These are phyloP conservation scores for Hypomesus transpacificus DNA, from an alignment of 2,113 vertebrate genomes.

Conservation along the genomic window DNA sequence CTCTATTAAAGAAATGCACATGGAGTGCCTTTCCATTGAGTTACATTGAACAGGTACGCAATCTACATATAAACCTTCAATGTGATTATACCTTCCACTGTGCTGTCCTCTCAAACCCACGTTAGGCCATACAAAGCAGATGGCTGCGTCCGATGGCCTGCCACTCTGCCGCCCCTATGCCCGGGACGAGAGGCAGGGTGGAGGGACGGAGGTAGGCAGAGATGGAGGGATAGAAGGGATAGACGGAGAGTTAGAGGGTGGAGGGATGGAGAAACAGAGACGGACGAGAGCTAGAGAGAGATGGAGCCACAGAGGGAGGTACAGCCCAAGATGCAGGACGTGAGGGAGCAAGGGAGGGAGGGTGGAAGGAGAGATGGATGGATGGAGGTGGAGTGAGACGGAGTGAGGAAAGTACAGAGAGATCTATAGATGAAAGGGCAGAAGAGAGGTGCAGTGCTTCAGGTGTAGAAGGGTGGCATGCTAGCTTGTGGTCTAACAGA, in stretches of 20 bases:
- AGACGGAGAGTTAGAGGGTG: not conserved
- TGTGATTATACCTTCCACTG: not conserved
- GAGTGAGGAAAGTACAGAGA: not conserved
- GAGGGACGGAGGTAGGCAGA: not conserved
- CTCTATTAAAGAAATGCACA: not conserved
- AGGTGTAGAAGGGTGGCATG: not conserved
- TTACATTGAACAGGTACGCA: not conserved
- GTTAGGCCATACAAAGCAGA: not conserved
- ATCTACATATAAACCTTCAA: not conserved
- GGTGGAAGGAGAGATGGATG: not conserved
- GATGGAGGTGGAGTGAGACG: not conserved
- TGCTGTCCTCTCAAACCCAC: not conserved
- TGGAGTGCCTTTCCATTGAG: not conserved
- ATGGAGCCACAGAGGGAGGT: not conserved
- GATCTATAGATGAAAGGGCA: not conserved
- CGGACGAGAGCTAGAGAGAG: not conserved
- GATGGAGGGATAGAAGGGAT: not conserved
- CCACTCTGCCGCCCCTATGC: too few species aligned
- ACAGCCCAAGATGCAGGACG: not conserved
- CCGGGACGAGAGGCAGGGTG: not conserved
- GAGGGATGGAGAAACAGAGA: not conserved
- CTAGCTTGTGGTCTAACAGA: too few species aligned
- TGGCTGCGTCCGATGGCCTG: not conserved
- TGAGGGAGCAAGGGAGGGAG: not conserved
- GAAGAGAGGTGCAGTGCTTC: slow-evolving; percentile 5